Base-by-base conservation (phyloP, 2,113 vertebrate genomes). In the Narcine bancroftii region DNA sequence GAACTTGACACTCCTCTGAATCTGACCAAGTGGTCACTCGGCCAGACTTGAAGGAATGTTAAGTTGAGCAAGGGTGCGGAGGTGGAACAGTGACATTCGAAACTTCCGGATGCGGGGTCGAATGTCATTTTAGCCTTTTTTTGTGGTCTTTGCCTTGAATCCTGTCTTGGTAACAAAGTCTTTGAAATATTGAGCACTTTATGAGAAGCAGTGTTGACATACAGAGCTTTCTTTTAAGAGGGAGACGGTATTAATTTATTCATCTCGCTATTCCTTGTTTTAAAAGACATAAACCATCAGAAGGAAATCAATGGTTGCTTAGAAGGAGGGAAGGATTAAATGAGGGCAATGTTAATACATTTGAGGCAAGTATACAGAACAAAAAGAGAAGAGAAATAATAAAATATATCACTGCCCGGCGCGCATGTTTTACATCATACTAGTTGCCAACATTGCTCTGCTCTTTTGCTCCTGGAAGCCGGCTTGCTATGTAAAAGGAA, bases 21-120 rank as follows among this genome's bases (percentile, higher is more conserved):
- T 15, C 65, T 33, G 47, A n/a, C 79, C 93, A 77, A 92, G 92
- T 95, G 95, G 95, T 95, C 95, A 93, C 93, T 92, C 93, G 53
- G 93, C 94, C 93, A 95, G 95, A 95, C 93, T 95, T 95, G 94
- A 66, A 93, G 93, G 93, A 94, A 94, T 93, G 94, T 94, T 93
- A 94, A 94, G 94, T 94, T 93, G 94, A 95, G 94, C 93, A 39
- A 92, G 94, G 94, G 93, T 92, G 94, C 92, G 85, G 93, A 93
- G 95, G 93, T 94, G 92, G 93, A 83, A 93, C 81, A 92, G 50
- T 92, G 94, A 94, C 95, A 60, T 60, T 87, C 53, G 53, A 63
- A 87, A 87, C 53, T 60, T 87, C 9, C 24, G 76, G 45, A 3
- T 9, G 79, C 10, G 79, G 47, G 29, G 26, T 33, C 79, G 50